Percentiles rank a stretch among this genome's conserved stretches.
phyloP scores from a whole-genome alignment of 2,797 vertebrate species.

The Glyptemys insculpta region DNA sequence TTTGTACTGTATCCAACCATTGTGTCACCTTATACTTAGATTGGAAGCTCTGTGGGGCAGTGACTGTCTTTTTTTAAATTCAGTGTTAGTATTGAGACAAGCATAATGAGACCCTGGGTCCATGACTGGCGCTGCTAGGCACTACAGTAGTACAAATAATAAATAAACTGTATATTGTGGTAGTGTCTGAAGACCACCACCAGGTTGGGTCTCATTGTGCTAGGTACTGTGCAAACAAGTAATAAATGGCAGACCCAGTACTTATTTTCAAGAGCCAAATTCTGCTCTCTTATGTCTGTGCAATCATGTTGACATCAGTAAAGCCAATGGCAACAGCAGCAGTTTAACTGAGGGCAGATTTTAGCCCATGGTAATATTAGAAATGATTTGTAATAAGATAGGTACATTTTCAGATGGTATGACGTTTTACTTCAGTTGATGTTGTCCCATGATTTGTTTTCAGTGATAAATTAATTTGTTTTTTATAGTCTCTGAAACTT shows the following conservation, averaged over 20 bases:
- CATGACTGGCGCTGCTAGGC: not conserved
- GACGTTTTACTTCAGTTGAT: fast-evolving
- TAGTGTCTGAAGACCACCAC: not conserved
- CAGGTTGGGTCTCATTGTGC: not conserved
- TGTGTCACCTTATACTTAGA: not conserved
- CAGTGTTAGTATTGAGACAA: not conserved
- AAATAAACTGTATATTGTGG: not conserved
- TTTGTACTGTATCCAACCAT: not conserved
- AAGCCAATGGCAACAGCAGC: not conserved
- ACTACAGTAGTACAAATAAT: not conserved
- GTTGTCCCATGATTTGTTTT: fast-evolving
- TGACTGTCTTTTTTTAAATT: not conserved
- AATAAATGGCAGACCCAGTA: not conserved
- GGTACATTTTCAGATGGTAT: fast-evolving
- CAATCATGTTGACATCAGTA: not conserved
- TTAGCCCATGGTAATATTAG: fast-evolving
- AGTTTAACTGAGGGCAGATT: fast-evolving
- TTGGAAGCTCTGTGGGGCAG: not conserved
- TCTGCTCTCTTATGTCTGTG: not conserved
- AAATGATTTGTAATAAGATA: not conserved
- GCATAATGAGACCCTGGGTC: too few species aligned
- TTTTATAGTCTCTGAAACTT: not conserved
- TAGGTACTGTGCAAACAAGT: not conserved
- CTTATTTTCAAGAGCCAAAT: not conserved
- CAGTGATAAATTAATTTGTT: not conserved